Conservation (phyloP, 2,888 invertebrate genomes). For the Cremastinae sp. region DNA sequence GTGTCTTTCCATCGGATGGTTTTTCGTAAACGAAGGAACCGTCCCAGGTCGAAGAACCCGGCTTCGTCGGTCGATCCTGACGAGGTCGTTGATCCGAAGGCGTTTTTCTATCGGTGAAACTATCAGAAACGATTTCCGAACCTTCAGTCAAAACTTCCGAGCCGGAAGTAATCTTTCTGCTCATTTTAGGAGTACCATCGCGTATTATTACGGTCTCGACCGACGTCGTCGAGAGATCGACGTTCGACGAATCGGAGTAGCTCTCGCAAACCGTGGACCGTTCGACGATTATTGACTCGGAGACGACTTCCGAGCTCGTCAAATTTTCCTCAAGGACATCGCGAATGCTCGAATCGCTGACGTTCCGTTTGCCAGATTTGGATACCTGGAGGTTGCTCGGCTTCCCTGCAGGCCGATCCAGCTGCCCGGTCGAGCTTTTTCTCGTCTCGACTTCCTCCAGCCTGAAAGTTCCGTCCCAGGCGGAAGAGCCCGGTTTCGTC, state of each 20-base stretch:
- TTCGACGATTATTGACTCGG: slow-evolving; percentile 66
- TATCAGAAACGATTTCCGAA: slow-evolving; percentile 31
- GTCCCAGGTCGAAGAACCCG: slow-evolving; percentile 68
- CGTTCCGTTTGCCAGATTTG: slow-evolving; percentile 58
- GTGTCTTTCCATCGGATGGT: slow-evolving; percentile 43
- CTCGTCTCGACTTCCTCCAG: slow-evolving; percentile 31
- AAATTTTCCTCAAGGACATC: slow-evolving; percentile 54
- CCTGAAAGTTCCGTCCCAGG: slow-evolving; percentile 75
- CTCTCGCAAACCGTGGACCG: slow-evolving; percentile 67
- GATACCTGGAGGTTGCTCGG: slow-evolving; percentile 33
- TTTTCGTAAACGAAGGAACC: slow-evolving; percentile 70
- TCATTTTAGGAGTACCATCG: slow-evolving; percentile 69
- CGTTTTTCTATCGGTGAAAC: slow-evolving; percentile 34
- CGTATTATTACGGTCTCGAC: slow-evolving; percentile 72
- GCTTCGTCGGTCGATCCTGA: slow-evolving; percentile 63
- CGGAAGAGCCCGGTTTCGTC: slow-evolving; percentile 71
- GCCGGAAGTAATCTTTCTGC: slow-evolving; percentile 32
- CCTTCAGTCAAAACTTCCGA: slow-evolving; percentile 19
- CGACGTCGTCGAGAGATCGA: slow-evolving; percentile 70
- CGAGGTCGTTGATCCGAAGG: slow-evolving; percentile 40
- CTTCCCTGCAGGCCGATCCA: slow-evolving; percentile 48
- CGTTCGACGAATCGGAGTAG: slow-evolving; percentile 68
- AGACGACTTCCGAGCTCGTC: slow-evolving; percentile 58
- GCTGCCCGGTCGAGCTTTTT: background rate
- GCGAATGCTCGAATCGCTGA: slow-evolving; percentile 65